Evolutionary conservation across 2,888 invertebrate species (phyloP).

Genomic region (Drosophila setosimentum): DNA sequence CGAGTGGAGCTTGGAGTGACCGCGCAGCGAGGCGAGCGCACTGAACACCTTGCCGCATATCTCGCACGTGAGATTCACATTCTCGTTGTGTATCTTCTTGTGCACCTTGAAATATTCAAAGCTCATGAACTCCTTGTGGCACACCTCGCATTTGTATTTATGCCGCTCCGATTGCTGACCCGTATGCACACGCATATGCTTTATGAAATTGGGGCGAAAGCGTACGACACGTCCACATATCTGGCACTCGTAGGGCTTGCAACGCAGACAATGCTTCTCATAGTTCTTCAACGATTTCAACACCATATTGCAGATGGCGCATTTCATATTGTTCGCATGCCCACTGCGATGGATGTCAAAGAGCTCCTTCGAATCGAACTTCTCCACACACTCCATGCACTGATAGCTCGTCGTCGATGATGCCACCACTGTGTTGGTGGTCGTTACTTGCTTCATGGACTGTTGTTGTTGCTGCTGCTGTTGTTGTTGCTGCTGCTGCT

Average conservation of each 20-base stretch:
- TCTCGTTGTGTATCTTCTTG: slow-evolving; percentile 87
- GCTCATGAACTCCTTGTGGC: slow-evolving; percentile 87
- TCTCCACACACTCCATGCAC: slow-evolving; percentile 84
- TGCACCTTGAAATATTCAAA: slow-evolving; percentile 87
- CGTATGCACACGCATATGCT: slow-evolving; percentile 85
- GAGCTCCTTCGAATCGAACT: slow-evolving; percentile 84
- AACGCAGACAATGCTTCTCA: slow-evolving; percentile 85
- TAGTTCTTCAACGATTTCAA: slow-evolving; percentile 85
- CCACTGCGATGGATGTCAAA: slow-evolving; percentile 85
- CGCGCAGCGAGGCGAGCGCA: slow-evolving; percentile 84
- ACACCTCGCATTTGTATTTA: slow-evolving; percentile 86
- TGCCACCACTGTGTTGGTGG: slow-evolving; percentile 28
- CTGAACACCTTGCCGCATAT: slow-evolving; percentile 86
- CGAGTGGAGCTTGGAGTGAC: slow-evolving; percentile 85
- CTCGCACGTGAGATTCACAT: slow-evolving; percentile 86
- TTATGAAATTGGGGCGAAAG: slow-evolving; percentile 85
- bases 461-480: slow-evolving; percentile 41
- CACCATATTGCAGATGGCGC: slow-evolving; percentile 85
- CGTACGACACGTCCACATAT: slow-evolving; percentile 85
- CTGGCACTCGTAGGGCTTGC: slow-evolving; percentile 85
- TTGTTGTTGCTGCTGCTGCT: slow-evolving; percentile 32
- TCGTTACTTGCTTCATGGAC: slow-evolving; percentile 23
- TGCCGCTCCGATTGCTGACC: slow-evolving; percentile 85
- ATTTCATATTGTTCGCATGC: slow-evolving; percentile 85
- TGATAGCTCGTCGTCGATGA: slow-evolving; percentile 76